phyloP scores from a whole-genome alignment of 1,140 invertebrate genomes.

The Lepeophtheirus salmonis region DNA sequence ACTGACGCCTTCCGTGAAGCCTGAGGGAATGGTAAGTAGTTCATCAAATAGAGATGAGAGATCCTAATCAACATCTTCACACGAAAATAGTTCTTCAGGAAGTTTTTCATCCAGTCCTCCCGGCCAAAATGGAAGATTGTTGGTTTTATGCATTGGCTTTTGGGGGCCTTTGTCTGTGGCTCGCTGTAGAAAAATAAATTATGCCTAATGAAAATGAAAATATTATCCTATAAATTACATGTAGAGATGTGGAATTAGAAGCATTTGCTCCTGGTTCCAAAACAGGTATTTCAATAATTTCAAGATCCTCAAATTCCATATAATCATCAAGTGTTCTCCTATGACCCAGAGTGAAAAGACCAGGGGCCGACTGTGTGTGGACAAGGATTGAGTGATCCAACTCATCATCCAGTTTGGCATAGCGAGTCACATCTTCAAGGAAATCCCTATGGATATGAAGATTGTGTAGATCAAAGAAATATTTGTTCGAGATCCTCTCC shows the following conservation, averaged over 20 bases:
- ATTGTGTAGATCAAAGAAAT: constrained; percentile 12
- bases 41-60: constrained; percentile 19
- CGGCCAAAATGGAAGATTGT: constrained; percentile 58
- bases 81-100: constrained; percentile 19
- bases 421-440: constrained; percentile 15
- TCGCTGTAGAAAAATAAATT: constrained; percentile 1
- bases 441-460: constrained; percentile 8
- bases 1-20: constrained; percentile 22
- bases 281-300: constrained; percentile 44
- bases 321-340: neutral
- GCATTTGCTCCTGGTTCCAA: constrained; percentile 40
- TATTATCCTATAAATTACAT: constrained; percentile 28
- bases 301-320: constrained; percentile 32
- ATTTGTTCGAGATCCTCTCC: neutral
- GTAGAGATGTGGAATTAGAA: constrained; percentile 54
- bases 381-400: constrained; percentile 30
- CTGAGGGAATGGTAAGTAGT: constrained; percentile 20
- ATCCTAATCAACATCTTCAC: constrained; percentile 17
- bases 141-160: constrained; percentile 42
- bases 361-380: constrained; percentile 46
- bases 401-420: constrained; percentile 25
- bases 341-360: constrained; percentile 24
- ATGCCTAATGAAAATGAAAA: neutral
- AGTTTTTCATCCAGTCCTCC: constrained; percentile 46
- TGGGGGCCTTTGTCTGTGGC: constrained; percentile 34